Evolutionary conservation across 1,140 invertebrate genomes (phyloP).

Genomic region (Heliothis virescens): DNA sequence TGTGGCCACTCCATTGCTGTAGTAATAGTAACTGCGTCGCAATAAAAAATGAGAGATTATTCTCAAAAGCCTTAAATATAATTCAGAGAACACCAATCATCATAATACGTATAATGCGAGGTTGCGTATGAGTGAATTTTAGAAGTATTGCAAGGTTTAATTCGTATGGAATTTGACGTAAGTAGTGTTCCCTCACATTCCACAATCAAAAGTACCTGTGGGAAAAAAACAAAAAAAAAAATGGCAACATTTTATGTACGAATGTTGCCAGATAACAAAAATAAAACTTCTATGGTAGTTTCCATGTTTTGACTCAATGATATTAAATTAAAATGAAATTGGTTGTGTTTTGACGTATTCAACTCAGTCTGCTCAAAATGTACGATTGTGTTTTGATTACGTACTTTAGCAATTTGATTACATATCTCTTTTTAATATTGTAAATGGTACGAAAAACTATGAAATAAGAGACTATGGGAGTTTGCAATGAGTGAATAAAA

Average conservation of each 20-base stretch:
- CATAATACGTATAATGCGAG: too few relatives aligned
- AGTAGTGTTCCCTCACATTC: too few relatives aligned
- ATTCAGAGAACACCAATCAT: too few relatives aligned
- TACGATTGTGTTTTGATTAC: slow-evolving; percentile 18
- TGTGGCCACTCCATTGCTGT: background rate
- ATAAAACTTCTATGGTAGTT: slow-evolving; percentile 11
- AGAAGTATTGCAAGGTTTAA: too few relatives aligned
- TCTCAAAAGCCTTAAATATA: too few relatives aligned
- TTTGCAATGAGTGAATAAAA: background rate
- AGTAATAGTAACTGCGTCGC: too few relatives aligned
- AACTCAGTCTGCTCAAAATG: slow-evolving; percentile 8
- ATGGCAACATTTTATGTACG: too few relatives aligned
- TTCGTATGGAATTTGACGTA: too few relatives aligned
- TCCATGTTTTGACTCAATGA: background rate
- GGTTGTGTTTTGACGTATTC: slow-evolving; percentile 41
- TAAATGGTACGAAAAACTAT: slow-evolving; percentile 14
- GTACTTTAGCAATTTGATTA: slow-evolving; percentile 37
- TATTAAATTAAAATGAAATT: slow-evolving; percentile 5
- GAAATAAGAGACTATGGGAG: background rate
- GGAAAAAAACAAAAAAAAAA: too few relatives aligned
- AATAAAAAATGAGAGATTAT: too few relatives aligned
- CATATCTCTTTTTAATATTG: slow-evolving; percentile 34
- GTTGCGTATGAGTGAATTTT: too few relatives aligned
- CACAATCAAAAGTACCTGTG: too few relatives aligned
- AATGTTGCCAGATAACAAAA: slow-evolving; percentile 16